Conservation (phyloP, 1,140 invertebrate genomes). For the Glossosoma conforme region DNA sequence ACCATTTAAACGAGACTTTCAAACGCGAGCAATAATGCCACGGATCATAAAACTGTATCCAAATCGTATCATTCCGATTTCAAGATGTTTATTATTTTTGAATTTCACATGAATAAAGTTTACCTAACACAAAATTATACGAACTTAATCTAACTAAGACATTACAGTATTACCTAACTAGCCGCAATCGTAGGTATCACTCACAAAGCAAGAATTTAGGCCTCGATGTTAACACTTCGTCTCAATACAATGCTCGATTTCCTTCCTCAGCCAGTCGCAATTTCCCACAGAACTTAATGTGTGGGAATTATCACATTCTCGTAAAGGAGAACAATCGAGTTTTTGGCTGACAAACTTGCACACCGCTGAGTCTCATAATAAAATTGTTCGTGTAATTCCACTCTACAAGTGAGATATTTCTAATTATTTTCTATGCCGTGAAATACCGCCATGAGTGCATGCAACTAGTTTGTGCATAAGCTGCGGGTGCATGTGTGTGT, state of each 20-base stretch:
- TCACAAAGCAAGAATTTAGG: too few relatives aligned
- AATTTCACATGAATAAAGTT: too few relatives aligned
- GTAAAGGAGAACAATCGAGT: conserved; percentile 17
- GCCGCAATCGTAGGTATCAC: too few relatives aligned
- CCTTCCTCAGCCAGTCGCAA: conserved; percentile 4
- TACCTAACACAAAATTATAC: too few relatives aligned
- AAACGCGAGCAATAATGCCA: too few relatives aligned
- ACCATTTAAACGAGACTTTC: too few relatives aligned
- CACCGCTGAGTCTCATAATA: conserved; percentile 14
- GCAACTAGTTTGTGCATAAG: conserved; percentile 1
- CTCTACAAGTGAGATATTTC: not conserved
- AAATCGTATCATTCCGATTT: too few relatives aligned
- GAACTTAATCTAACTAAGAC: too few relatives aligned
- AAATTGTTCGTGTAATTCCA: not conserved
- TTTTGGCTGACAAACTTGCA: conserved; percentile 18
- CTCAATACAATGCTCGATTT: conserved; percentile 9
- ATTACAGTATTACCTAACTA: too few relatives aligned
- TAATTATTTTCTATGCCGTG: conserved; percentile 1
- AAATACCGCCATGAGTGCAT: conserved; percentile 1
- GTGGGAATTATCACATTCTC: conserved; percentile 23
- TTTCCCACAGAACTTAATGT: conserved; percentile 21
- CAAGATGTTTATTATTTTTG: too few relatives aligned
- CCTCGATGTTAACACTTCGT: conserved; percentile 4
- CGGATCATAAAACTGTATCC: too few relatives aligned
- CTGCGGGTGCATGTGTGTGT: not conserved